A percentile compares a stretch with the other conserved stretches of the same genome.
phyloP scores from a whole-genome alignment of 2,888 invertebrate genomes.

The Ommatoiulus sabulosus region DNA sequence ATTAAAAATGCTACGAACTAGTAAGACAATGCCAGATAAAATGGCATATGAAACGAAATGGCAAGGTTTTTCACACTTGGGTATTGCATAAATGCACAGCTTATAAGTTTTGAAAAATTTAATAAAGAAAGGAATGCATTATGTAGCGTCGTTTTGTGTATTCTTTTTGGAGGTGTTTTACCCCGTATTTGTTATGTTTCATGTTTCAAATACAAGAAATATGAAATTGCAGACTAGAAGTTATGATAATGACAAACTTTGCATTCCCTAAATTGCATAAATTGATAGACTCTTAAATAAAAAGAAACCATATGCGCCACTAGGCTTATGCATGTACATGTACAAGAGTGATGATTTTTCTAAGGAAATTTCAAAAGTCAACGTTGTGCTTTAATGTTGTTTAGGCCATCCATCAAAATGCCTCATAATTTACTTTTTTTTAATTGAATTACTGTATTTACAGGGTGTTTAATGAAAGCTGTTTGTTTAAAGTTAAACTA shows the following conservation, averaged over 20 bases:
- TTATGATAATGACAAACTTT: neutral
- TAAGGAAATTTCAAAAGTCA: too few relatives aligned
- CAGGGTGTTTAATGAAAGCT: too few relatives aligned
- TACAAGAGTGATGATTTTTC: too few relatives aligned
- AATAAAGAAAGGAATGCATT: neutral
- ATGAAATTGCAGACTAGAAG: neutral
- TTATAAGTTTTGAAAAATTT: neutral
- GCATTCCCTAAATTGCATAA: neutral
- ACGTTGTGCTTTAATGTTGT: too few relatives aligned
- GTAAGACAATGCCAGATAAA: neutral
- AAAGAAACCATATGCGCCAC: too few relatives aligned
- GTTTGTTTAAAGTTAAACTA: too few relatives aligned
- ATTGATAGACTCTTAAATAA: neutral
- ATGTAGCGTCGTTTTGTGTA: neutral
- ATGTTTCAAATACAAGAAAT: neutral
- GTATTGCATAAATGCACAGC: constrained; percentile 3
- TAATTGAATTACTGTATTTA: too few relatives aligned
- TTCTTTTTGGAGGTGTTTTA: neutral
- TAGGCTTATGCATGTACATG: too few relatives aligned
- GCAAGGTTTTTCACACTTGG: neutral
- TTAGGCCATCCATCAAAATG: too few relatives aligned
- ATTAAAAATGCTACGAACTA: neutral
- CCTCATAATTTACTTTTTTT: too few relatives aligned
- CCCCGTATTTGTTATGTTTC: neutral
- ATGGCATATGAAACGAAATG: neutral